A percentile compares a stretch with the other conserved stretches of the same genome.
These are phyloP conservation scores for Cantharis flavilabris DNA, from an alignment of 2,888 invertebrate genomes.

Conservation along the genomic window DNA sequence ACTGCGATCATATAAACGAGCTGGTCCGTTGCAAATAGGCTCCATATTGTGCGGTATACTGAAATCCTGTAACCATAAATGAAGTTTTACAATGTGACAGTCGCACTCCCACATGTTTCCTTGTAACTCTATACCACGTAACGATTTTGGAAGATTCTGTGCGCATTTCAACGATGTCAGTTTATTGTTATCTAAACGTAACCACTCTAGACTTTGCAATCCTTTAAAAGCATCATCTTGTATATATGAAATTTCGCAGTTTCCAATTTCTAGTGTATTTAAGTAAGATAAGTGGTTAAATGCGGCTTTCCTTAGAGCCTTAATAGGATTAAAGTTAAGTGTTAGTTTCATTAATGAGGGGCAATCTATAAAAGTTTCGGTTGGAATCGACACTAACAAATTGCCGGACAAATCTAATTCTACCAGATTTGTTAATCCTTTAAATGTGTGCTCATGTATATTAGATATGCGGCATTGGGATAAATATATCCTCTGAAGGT, in stretches of 20 bases:
- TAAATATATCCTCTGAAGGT: constrained; percentile 85
- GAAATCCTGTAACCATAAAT: constrained; percentile 77
- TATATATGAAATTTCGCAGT: constrained; percentile 77
- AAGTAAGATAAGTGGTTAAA: constrained; percentile 77
- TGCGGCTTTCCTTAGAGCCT: constrained; percentile 69
- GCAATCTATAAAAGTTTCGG: constrained; percentile 76
- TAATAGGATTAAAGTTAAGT: constrained; percentile 82
- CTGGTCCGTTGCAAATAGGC: constrained; percentile 75
- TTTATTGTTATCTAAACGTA: constrained; percentile 81
- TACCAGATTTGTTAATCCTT: constrained; percentile 83
- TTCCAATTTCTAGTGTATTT: constrained; percentile 79
- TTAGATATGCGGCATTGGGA: constrained; percentile 77
- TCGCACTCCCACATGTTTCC: constrained; percentile 91
- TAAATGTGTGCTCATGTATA: constrained; percentile 80
- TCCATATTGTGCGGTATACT: constrained; percentile 79
- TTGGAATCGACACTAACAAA: constrained; percentile 75
- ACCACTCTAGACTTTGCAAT: constrained; percentile 80
- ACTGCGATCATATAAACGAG: constrained; percentile 66
- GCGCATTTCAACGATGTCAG: constrained; percentile 71
- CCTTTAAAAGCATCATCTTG: constrained; percentile 83
- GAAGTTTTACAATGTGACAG: constrained; percentile 77
- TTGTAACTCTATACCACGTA: constrained; percentile 81
- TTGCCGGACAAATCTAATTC: constrained; percentile 88
- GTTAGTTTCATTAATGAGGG: constrained; percentile 82
- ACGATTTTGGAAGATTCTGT: constrained; percentile 71